Evolutionary conservation across 2,113 vertebrate species (phyloP), one percentile per base, ranked within the genome.

Genomic region (Boulengeromyrus knoepffleri): DNA sequence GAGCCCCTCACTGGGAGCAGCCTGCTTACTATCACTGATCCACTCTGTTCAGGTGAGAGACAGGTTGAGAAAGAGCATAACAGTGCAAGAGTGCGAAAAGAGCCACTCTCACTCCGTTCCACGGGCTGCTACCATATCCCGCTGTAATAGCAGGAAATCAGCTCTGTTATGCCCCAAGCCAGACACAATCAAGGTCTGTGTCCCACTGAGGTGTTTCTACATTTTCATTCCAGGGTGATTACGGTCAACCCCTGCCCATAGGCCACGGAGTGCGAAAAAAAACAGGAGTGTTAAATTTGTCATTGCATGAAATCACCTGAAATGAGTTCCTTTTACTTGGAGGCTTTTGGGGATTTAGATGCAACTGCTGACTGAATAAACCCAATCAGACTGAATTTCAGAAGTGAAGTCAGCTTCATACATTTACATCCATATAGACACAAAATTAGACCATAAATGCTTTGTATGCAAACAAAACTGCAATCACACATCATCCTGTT

Each of bases 81-180:
- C 5, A 5, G 52, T 19, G 87, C 36, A 36, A 13, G 36, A n/a
- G 36, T 24, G 31, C 1, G 21, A 36, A 13, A 62, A 15, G 39
- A 27, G 50, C 8, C 46, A 0, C 1, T 27, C 83, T 70, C 45
- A 1, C 13, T 36, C 42, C 5, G 17, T 21, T 12, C 6, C 24
- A 15, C 5, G 47, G 84, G 19, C 89, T 90, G 87, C 91, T 88
- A 90, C 85, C 89, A 0, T 46, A 62, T 90, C 80, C 90, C 92
- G 93, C 49, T 92, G 89, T 91, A 92, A 92, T 91, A 91, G 91
- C 91, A 92, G 91, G 58, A 91, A 91, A 92, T 92, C 91, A 92
- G 91, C 92, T 93, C 90, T 47, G 88, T 88, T 88, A 88, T 74
- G 83, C 92, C 88, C 90, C 87, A 91, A 86, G 88, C 74, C 42